Evolutionary conservation across 2,113 vertebrate genomes (phyloP), one percentile per base, ranked within the genome.

Genomic region (Hucho hucho): DNA sequence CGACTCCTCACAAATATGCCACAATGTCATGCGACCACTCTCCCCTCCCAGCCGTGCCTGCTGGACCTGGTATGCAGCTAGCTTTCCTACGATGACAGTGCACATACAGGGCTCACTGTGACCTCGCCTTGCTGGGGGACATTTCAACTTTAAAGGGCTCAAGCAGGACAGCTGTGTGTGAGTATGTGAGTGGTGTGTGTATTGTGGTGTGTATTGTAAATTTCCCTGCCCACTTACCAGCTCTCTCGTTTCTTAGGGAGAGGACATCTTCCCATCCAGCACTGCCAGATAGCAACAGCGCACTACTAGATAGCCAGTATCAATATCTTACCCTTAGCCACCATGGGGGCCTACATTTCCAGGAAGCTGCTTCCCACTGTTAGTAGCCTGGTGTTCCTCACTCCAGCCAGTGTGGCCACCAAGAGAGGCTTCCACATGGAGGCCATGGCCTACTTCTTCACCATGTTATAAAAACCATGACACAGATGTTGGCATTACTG

Each of bases 391-490:
- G 97, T 94, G 70, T 94, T 98, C 77, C 93, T 99, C 65, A 97
- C 97, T 18, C 88, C 94, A 1, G 88, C 94, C 93, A 97, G 97
- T 69, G 90, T 98, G 0, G 98, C 98, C 0, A 92, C 97, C 88
- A 97, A 95, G 87, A 89, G 98, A 67, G 94, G 94, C 5, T 99
- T 99, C 89, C 96, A 99, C 92, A 97, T 98, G 95, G 98, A 99
- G 86, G 96, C 97, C 81, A 99, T 99, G 98, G 95, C 98, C 74
- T 99, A 98, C 83, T 96, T 98, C 90, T 99, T 99, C 93, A 98
- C 96, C 81, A 98, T 95, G 94, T 99, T 99, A 97, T 99, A 90
- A 97, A 97, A 29, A 22, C 22, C 20, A 4, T 24, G 49, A n/a
- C 32, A 74, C 29, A 24, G 1, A n/a, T 11, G 28, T 58, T 20